Percentiles rank a stretch among this genome's conserved stretches.
Conservation (phyloP, 1,140 invertebrate species). For the Neodiprion fabricii region DNA sequence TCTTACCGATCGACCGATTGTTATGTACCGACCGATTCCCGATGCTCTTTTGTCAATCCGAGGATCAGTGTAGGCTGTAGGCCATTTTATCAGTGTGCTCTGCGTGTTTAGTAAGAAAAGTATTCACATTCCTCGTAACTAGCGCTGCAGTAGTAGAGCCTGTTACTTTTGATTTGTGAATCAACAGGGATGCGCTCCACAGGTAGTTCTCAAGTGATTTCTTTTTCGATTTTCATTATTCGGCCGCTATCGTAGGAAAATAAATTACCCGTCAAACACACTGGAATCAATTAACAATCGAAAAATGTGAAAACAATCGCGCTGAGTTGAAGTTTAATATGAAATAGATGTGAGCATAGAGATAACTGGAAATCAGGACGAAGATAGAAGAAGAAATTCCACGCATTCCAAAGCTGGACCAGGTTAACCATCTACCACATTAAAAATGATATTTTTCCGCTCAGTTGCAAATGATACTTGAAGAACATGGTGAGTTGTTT, state of each 20-base stretch:
- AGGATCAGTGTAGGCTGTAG: background rate
- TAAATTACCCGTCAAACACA: background rate
- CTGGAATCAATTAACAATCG: background rate
- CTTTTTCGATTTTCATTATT: background rate
- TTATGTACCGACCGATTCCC: background rate
- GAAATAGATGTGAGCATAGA: background rate
- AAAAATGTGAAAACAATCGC: background rate
- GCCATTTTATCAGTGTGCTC: background rate
- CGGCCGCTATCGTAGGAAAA: background rate
- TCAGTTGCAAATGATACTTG: slow-evolving; percentile 49
- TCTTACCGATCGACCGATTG: background rate
- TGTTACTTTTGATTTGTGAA: slow-evolving; percentile 7
- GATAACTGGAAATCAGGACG: background rate
- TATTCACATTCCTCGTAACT: background rate
- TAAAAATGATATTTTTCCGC: slow-evolving; percentile 49
- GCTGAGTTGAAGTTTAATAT: background rate
- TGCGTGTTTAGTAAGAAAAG: background rate
- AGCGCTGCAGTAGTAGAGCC: background rate
- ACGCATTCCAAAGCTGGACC: slow-evolving; percentile 44
- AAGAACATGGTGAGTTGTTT: slow-evolving; percentile 50
- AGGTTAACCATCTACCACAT: slow-evolving; percentile 45
- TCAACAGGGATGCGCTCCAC: background rate
- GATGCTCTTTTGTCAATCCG: background rate
- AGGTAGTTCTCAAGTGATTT: background rate
- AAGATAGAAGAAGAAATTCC: slow-evolving; percentile 36